phyloP scores from a whole-genome alignment of 2,113 vertebrate genomes.

The Myanophis thanlyinensis region DNA sequence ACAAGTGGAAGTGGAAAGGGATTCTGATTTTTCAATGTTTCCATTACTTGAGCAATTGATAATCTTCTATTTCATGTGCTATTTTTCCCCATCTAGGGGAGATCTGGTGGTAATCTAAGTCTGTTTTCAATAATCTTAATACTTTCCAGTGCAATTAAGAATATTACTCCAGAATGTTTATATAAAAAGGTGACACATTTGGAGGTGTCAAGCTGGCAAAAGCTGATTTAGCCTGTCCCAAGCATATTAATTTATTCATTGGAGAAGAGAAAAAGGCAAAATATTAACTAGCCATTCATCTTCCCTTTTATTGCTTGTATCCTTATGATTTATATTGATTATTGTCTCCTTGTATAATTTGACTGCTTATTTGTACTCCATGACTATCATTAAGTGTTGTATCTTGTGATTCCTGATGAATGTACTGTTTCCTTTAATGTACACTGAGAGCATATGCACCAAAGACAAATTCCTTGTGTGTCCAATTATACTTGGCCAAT shows the following conservation, averaged over 20 bases:
- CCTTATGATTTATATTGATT: too few species aligned
- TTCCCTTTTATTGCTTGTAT: neutral
- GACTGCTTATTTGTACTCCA: too few species aligned
- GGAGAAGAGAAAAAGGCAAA: neutral
- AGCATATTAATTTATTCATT: neutral
- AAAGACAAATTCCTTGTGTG: too few species aligned
- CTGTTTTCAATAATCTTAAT: neutral
- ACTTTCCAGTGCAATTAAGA: neutral
- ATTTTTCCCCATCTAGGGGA: neutral
- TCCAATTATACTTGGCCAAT: too few species aligned
- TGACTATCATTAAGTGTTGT: too few species aligned
- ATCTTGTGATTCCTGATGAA: too few species aligned
- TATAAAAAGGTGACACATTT: neutral
- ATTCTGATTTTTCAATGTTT: neutral
- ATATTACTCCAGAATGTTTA: neutral
- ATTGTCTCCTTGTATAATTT: too few species aligned
- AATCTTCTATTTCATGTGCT: neutral
- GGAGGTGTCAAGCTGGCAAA: neutral
- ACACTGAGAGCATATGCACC: too few species aligned
- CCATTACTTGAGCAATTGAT: neutral
- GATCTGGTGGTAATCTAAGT: neutral
- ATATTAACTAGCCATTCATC: neutral
- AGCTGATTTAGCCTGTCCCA: neutral
- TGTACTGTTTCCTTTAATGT: too few species aligned
- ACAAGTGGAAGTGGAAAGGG: neutral